phyloP scores from a whole-genome alignment of 2,888 invertebrate genomes.

The Platypus cylindrus region DNA sequence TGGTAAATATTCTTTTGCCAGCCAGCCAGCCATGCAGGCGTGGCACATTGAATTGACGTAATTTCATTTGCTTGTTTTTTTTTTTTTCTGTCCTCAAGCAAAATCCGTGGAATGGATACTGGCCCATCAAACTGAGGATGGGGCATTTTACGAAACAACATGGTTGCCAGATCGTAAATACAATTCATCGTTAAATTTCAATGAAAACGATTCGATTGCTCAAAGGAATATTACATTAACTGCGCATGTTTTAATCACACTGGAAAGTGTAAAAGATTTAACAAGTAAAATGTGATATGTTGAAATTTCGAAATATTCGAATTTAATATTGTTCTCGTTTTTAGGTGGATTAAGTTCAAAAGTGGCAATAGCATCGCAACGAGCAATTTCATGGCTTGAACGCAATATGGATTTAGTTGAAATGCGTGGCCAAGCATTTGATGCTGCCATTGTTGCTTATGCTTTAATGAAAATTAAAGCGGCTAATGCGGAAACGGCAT shows the following conservation, averaged over 20 bases:
- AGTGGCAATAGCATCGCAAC: constrained; percentile 62
- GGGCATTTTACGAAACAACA: constrained; percentile 80
- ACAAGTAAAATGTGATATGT: constrained; percentile 26
- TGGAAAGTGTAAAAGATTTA: constrained; percentile 74
- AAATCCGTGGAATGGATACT: constrained; percentile 79
- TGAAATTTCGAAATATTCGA: background rate
- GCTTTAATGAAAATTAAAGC: constrained; percentile 74
- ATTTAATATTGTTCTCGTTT: constrained; percentile 7
- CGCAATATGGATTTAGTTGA: constrained; percentile 64
- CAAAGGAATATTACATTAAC: constrained; percentile 80
- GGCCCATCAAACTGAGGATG: constrained; percentile 69
- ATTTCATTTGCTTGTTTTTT: too few relatives aligned
- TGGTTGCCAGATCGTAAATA: constrained; percentile 79
- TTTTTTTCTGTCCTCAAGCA: constrained; percentile 36
- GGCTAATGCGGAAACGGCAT: constrained; percentile 75
- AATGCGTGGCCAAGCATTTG: constrained; percentile 62
- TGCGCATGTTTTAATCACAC: constrained; percentile 81
- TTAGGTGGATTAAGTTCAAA: constrained; percentile 54
- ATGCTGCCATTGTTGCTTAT: constrained; percentile 80
- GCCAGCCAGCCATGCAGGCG: too few relatives aligned
- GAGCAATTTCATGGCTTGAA: constrained; percentile 70
- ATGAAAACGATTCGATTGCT: constrained; percentile 38
- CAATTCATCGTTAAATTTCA: constrained; percentile 54
- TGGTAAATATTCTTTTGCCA: too few relatives aligned
- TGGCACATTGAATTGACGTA: too few relatives aligned